Evolutionary conservation across 1,140 invertebrate genomes (phyloP).

Genomic region (Drosophila bocqueti): DNA sequence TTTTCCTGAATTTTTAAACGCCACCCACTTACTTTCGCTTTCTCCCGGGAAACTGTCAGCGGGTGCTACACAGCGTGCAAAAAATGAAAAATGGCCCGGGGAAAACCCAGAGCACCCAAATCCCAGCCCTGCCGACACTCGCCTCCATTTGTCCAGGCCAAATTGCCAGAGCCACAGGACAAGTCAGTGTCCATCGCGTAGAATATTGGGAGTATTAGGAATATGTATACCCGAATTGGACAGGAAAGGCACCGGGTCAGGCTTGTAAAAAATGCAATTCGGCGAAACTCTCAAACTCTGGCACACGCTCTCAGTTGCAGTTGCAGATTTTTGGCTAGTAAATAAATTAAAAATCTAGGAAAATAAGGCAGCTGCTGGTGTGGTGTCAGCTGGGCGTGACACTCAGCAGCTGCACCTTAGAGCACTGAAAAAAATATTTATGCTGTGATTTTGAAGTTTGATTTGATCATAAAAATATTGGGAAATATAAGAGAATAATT

Average conservation of each 20-base stretch:
- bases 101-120: background rate
- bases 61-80: conserved; percentile 3
- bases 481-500: background rate
- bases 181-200: conserved; percentile 35
- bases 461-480: background rate
- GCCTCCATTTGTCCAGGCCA: conserved; percentile 18
- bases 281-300: conserved; percentile 13
- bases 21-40: conserved; percentile 51
- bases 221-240: background rate
- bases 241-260: conserved; percentile 8
- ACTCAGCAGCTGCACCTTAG: conserved; percentile 14
- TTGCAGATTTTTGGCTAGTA: conserved; percentile 45
- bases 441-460: background rate
- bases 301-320: conserved; percentile 20
- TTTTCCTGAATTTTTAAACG: conserved; percentile 75
- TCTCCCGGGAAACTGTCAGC: conserved; percentile 64
- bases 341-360: conserved; percentile 44
- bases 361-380: conserved; percentile 7
- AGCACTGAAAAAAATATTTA: background rate
- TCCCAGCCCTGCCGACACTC: conserved; percentile 13
- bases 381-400: conserved; percentile 43
- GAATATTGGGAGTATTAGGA: background rate
- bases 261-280: conserved; percentile 38
- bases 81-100: conserved; percentile 64
- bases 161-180: conserved; percentile 57